Base-by-base conservation (phyloP, 2,888 invertebrate genomes). In the Altica lythri region DNA sequence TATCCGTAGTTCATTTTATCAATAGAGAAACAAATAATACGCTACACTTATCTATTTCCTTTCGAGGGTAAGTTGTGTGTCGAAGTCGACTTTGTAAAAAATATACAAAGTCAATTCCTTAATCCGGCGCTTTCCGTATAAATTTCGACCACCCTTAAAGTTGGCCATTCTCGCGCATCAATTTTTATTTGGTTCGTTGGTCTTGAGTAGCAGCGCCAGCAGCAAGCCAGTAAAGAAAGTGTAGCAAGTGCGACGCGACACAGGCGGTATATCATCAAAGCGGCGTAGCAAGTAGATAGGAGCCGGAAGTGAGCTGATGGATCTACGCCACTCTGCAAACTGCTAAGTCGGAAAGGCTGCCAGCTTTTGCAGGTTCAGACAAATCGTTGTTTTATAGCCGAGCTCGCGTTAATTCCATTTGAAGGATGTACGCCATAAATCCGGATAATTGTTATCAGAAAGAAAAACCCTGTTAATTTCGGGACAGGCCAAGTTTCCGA, bases 381-480 rank as follows among this genome's bases (percentile, higher is more conserved):
- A 72, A 73, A 73, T 73, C 68, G 72, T 64, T 68, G 71, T 72
- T 72, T 73, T 72, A 72, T 71, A 70, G 71, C 69, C 61, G 61
- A 64, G 70, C 68, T 65, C 65, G 69, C 70, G 72, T 68, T 73
- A 73, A 73, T 73, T 72, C 72, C 71, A 67, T 70, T 72, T 73
- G 73, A 73, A 69, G 70, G 72, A 73, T 73, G 73, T 65, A 68
- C 65, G 63, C 72, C 68, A 73, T 73, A 72, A 72, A 73, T 73
- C 70, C 69, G 71, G 72, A 72, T 72, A 72, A 72, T 71, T 72
- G 72, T 72, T 72, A 72, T 72, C 70, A 68, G 68, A 71, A 68
- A 67, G 69, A 70, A 71, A 70, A 61, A 62, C 67, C 61, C 61
- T 68, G 67, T 68, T 68, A 68, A 68, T 68, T 68, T 66, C 65